These are phyloP conservation scores for Tenthredo distinguenda DNA, from an alignment of 2,888 invertebrate genomes.

Conservation along the genomic window DNA sequence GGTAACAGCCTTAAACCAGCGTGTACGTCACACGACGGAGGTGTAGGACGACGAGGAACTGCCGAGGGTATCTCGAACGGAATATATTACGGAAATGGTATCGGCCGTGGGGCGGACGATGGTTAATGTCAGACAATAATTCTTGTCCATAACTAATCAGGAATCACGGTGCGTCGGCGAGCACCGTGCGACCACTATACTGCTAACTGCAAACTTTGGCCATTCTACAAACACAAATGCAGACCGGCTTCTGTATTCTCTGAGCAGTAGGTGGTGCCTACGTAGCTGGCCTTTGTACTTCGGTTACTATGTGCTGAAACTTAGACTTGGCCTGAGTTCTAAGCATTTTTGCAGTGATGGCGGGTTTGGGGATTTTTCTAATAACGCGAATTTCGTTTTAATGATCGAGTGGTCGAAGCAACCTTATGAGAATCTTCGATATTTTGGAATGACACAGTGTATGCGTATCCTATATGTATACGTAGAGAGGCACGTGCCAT, in stretches of 20 bases:
- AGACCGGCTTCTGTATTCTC: conserved; percentile 41
- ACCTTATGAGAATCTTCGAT: background rate
- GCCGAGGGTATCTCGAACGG: conserved; percentile 56
- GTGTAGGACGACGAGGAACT: conserved; percentile 53
- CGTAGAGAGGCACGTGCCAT: conserved; percentile 43
- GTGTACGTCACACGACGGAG: conserved; percentile 15
- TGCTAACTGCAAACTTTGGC: conserved; percentile 40
- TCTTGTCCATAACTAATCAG: conserved; percentile 64
- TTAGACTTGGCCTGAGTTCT: background rate
- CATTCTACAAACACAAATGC: conserved; percentile 11
- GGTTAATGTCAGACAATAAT: conserved; percentile 63
- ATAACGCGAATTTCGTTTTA: background rate
- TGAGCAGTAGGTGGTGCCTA: conserved; percentile 60
- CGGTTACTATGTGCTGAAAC: background rate
- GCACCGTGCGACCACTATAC: conserved; percentile 22
- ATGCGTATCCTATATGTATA: background rate
- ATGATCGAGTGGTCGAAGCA: background rate
- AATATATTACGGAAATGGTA: conserved; percentile 57
- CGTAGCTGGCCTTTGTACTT: conserved; percentile 7
- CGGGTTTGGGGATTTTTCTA: background rate
- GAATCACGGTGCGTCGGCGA: conserved; percentile 53
- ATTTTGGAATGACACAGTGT: background rate
- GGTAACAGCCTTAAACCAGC: conserved; percentile 16
- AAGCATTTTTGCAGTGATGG: background rate
- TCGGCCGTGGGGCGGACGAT: conserved; percentile 52